Conservation (phyloP, 2,888 invertebrate genomes). For the Ormyrus rosae region DNA sequence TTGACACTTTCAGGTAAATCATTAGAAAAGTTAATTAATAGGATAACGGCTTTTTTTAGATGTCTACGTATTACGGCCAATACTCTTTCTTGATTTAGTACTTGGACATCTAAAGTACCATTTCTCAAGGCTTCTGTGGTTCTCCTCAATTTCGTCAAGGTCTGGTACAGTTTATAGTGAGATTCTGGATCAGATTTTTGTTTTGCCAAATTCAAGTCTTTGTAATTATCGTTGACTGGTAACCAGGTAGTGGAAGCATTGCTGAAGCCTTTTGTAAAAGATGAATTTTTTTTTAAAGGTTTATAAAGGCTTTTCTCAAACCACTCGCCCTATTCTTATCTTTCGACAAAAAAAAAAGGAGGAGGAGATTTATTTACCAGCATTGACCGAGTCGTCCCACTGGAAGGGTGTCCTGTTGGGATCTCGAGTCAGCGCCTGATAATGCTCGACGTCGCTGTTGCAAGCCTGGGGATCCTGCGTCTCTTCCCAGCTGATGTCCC, state of each 20-base stretch:
- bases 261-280: constrained; percentile 78
- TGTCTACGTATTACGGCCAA: no score
- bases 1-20: no score
- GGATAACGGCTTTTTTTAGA: no score
- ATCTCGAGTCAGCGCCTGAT: constrained; percentile 81
- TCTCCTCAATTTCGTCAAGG: constrained; percentile 56
- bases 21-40: no score
- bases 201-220: constrained; percentile 78
- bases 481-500: constrained; percentile 77
- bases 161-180: constrained; percentile 80
- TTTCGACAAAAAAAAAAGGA: background rate
- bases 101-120: no score
- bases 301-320: background rate
- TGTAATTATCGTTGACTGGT: constrained; percentile 81
- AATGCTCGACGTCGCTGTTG: constrained; percentile 80
- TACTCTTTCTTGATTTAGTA: no score
- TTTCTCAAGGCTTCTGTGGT: background rate
- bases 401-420: constrained; percentile 89
- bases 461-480: constrained; percentile 79
- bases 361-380: constrained; percentile 75
- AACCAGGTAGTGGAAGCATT: constrained; percentile 80
- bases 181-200: constrained; percentile 78
- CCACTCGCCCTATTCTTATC: background rate
- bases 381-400: constrained; percentile 81
- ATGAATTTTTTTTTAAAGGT: constrained; percentile 76